Base-by-base conservation (phyloP, 2,113 vertebrate genomes). In the Cacatua alba region DNA sequence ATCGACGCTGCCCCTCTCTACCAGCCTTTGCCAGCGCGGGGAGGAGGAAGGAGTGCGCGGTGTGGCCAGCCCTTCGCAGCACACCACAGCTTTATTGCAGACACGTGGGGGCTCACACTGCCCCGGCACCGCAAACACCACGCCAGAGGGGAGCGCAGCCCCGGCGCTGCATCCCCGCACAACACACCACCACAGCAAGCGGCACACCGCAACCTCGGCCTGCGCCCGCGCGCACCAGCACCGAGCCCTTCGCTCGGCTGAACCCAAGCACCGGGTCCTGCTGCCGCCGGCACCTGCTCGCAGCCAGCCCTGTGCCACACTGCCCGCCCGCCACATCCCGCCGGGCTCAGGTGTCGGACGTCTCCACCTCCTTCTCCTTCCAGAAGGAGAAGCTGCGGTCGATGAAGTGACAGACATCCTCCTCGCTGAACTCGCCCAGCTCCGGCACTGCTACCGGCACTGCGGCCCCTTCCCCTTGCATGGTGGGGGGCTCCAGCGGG, bases 321-420 rank as follows among this genome's bases (percentile, higher is more conserved):
- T 1, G 37, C 37, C 37, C 37, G 87, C 82, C 67, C 3, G 6
- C 64, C 44, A 43, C 51, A 13, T 28, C 39, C 23, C 1, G 12
- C 28, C 0, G 4, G 25, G 37, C 49, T 99, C 98, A 99, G 85
- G 99, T 98, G 94, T 99, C 98, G 67, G 99, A 99, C 90, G 99
- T 97, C 88, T 99, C 99, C 0, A 98, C 98, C 95, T 99, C 99
- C 92, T 99, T 99, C 98, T 99, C 99, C 97, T 99, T 99, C 99
- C 99, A 99, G 96, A 99, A 99, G 75, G 99, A 99, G 97, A 99
- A 99, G 95, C 99, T 99, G 41, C 99, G 98, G 90, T 99, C 99
- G 12, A 99, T 99, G 94, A 99, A 99, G 88, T 98, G 98, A 91
- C 99, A 99, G 91, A 99, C 99, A 60, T 99, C 99, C 88, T 99